Evolutionary conservation across 2,113 vertebrate species (phyloP).

Genomic region (Cyanistes caeruleus): DNA sequence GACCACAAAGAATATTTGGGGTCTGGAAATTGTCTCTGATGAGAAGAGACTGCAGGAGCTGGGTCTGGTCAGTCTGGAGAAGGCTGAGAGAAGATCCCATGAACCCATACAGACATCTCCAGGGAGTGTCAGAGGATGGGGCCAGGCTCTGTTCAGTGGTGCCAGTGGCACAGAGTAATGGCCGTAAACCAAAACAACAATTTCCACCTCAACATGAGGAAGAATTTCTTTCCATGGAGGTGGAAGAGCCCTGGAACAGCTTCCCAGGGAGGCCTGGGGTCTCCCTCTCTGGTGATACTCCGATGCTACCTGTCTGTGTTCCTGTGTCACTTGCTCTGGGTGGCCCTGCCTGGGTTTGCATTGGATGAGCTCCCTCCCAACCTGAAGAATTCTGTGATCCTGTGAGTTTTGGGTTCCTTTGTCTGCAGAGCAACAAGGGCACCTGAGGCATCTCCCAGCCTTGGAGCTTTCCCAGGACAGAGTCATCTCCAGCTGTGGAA

Average conservation of each 20-base stretch:
- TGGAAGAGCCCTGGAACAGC: background rate
- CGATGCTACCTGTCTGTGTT: background rate
- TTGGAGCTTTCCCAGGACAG: background rate
- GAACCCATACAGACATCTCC: background rate
- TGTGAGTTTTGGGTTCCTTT: background rate
- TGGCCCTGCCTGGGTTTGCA: background rate
- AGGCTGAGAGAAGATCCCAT: background rate
- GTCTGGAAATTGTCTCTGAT: background rate
- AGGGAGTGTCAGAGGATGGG: background rate
- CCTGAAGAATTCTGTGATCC: background rate
- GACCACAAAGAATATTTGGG: background rate
- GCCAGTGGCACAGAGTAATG: background rate
- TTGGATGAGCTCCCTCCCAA: background rate
- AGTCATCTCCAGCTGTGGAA: background rate
- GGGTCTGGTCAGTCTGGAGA: background rate
- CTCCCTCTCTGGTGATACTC: background rate
- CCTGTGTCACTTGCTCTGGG: background rate
- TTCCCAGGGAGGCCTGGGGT: background rate
- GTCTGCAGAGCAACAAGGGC: background rate
- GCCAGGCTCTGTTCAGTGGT: background rate
- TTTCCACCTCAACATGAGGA: background rate
- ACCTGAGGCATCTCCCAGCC: background rate
- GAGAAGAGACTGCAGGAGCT: background rate
- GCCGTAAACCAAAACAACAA: background rate
- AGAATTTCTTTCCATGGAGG: background rate